These are phyloP conservation scores for Coenonympha glycerion DNA, from an alignment of 2,888 invertebrate genomes.

Conservation along the genomic window DNA sequence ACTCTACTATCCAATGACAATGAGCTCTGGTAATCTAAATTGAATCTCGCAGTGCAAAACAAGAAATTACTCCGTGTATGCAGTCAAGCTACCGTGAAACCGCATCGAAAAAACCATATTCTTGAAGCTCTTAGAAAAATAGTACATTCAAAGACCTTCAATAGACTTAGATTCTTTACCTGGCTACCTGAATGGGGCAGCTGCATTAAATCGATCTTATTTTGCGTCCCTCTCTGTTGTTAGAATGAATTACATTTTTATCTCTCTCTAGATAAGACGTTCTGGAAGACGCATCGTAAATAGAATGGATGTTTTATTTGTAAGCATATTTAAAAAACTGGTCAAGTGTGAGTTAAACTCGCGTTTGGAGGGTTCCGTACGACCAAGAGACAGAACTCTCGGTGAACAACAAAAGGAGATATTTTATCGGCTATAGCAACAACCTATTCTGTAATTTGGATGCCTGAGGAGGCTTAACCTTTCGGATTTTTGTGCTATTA, in stretches of 20 bases:
- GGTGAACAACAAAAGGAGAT: too few relatives aligned
- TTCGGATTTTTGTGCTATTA: too few relatives aligned
- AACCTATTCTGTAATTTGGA: too few relatives aligned
- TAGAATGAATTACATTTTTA: conserved; percentile 22
- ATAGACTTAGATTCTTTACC: conserved; percentile 50
- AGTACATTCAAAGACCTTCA: conserved; percentile 41
- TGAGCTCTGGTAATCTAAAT: too few relatives aligned
- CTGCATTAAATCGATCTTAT: conserved; percentile 64
- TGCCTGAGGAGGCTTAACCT: too few relatives aligned
- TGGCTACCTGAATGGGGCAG: conserved; percentile 63
- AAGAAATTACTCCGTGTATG: not conserved
- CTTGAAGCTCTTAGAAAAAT: conserved; percentile 28
- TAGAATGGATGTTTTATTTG: not conserved
- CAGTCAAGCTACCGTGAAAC: not conserved
- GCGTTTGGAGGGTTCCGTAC: too few relatives aligned
- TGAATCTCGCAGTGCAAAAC: too few relatives aligned
- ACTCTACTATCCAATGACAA: too few relatives aligned
- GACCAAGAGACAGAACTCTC: too few relatives aligned
- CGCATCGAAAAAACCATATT: conserved; percentile 15
- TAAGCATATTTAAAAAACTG: not conserved
- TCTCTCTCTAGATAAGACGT: conserved; percentile 49
- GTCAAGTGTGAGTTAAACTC: too few relatives aligned
- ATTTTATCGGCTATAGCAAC: too few relatives aligned
- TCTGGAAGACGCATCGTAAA: conserved; percentile 27
- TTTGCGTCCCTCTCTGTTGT: conserved; percentile 39